phyloP scores from a whole-genome alignment of 1,140 invertebrate species.

The Parasteatoda tepidariorum region DNA sequence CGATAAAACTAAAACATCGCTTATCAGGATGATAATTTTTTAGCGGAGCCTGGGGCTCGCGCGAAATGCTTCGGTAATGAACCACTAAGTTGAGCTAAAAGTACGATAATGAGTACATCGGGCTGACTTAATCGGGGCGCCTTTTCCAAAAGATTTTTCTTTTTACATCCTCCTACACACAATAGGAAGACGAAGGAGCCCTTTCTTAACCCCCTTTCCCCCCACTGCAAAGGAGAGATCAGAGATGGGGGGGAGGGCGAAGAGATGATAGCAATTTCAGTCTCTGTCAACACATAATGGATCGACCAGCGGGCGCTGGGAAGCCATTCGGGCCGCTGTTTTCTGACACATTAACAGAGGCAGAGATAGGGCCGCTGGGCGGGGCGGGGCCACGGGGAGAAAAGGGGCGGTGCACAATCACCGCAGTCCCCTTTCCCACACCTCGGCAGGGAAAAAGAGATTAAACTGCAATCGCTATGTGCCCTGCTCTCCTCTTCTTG shows the following conservation, averaged over 20 bases:
- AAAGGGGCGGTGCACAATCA: not conserved
- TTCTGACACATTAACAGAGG: constrained; percentile 46
- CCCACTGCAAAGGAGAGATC: not conserved
- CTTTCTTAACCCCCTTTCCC: not conserved
- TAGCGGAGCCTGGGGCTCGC: not conserved
- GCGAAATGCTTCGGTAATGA: constrained; percentile 29
- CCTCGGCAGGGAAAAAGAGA: not conserved
- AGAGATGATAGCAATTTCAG: constrained; percentile 37
- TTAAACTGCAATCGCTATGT: not conserved
- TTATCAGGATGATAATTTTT: constrained; percentile 17
- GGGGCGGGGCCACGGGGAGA: constrained; percentile 24
- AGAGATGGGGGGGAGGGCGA: not conserved
- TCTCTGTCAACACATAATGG: constrained; percentile 56
- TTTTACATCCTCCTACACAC: not conserved
- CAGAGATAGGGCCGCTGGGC: not conserved
- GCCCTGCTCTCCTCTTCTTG: not conserved
- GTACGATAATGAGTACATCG: constrained; percentile 21
- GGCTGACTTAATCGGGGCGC: constrained; percentile 8
- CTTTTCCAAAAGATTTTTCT: constrained; percentile 1
- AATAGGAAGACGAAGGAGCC: not conserved
- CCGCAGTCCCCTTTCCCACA: not conserved
- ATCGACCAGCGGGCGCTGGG: constrained; percentile 12
- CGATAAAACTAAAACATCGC: constrained; percentile 36
- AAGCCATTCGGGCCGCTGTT: constrained; percentile 30
- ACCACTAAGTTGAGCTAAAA: constrained; percentile 55